Evolutionary conservation across 2,113 vertebrate genomes (phyloP).

Genomic region (Sorex fumeus): DNA sequence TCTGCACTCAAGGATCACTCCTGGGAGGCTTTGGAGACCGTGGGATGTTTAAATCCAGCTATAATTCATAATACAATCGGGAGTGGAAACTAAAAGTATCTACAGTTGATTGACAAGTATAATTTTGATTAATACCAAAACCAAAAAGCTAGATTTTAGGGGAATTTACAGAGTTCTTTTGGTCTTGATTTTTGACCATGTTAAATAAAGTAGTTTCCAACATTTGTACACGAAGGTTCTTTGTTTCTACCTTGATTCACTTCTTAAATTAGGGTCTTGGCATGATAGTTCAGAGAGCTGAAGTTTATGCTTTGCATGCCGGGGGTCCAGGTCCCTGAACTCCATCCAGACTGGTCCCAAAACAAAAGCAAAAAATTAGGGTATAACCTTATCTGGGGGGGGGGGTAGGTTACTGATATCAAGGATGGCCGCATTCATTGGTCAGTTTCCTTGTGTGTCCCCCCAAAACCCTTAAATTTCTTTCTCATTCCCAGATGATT

Average conservation of each 20-base stretch:
- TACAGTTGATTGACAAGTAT: neutral
- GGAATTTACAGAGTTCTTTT: neutral
- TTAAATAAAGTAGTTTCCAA: neutral
- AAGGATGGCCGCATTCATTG: slow-evolving; percentile 12
- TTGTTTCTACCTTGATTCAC: neutral
- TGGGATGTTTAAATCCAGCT: neutral
- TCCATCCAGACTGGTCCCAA: too few relatives aligned
- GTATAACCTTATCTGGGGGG: too few relatives aligned
- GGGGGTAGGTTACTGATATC: neutral
- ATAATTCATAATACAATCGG: slow-evolving; percentile 46
- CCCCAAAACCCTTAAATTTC: slow-evolving; percentile 62
- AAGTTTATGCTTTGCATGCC: neutral
- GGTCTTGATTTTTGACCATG: neutral
- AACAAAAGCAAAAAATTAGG: too few relatives aligned
- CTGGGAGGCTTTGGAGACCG: too few relatives aligned
- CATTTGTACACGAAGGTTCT: neutral
- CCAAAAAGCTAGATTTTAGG: neutral
- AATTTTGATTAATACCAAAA: neutral
- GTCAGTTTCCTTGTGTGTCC: slow-evolving; percentile 70
- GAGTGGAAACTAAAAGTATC: slow-evolving; percentile 23
- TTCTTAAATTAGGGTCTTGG: neutral
- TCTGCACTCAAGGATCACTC: too few relatives aligned
- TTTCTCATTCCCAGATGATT: slow-evolving; percentile 74
- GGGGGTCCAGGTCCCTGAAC: too few relatives aligned
- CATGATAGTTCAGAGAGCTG: too few relatives aligned